Conservation (phyloP, 2,797 vertebrate species). For the Peromyscus melanophrys region DNA sequence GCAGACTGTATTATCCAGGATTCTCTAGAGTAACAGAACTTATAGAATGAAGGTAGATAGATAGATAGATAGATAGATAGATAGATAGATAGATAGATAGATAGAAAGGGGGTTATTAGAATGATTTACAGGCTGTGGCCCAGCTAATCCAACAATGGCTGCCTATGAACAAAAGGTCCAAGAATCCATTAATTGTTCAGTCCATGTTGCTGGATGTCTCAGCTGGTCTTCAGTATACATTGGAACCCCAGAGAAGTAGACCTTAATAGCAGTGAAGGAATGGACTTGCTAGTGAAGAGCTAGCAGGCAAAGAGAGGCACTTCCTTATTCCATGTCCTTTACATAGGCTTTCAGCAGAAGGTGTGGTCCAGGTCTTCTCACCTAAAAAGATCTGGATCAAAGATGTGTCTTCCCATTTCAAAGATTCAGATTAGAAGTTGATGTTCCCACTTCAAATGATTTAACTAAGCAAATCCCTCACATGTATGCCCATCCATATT, state of each 20-base stretch:
- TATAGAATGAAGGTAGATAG: background rate
- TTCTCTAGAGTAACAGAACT: background rate
- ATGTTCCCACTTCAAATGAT: background rate
- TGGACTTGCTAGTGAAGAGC: background rate
- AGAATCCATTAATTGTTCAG: background rate
- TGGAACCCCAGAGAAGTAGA: background rate
- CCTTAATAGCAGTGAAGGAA: background rate
- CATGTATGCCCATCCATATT: background rate
- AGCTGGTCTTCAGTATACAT: background rate
- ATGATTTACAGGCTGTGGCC: background rate
- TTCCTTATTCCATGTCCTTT: background rate
- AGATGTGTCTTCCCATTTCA: background rate
- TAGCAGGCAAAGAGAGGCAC: background rate
- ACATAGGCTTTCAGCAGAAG: background rate
- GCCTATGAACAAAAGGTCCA: background rate
- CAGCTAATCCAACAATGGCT: background rate
- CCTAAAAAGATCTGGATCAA: background rate
- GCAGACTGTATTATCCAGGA: background rate
- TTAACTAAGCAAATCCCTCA: background rate
- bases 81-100: too few relatives aligned
- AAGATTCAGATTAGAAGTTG: background rate
- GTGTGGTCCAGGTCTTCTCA: background rate
- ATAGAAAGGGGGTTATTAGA: background rate
- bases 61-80: too few relatives aligned
- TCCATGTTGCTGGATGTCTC: background rate